These are phyloP conservation scores for Xiphorhynchus erythropygius DNA, from an alignment of 2,797 vertebrate species.

Conservation along the genomic window DNA sequence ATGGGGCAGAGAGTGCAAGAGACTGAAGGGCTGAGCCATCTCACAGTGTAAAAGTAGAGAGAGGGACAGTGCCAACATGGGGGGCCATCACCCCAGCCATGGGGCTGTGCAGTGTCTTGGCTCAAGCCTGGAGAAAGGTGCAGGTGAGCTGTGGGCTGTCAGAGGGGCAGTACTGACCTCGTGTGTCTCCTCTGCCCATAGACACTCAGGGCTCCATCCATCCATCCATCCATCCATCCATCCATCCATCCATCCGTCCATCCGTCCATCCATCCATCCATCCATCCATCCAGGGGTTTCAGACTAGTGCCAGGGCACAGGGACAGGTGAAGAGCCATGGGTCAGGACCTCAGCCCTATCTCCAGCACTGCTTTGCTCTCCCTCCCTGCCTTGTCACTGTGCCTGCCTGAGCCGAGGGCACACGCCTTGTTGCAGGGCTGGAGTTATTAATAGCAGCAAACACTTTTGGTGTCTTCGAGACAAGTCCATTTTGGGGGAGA, in stretches of 20 bases:
- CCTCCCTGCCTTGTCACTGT: not conserved
- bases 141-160: not conserved
- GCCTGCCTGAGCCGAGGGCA: rapidly evolving
- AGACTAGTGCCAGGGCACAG: rapidly evolving
- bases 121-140: not conserved
- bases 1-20: not conserved
- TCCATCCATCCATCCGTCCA: too few species aligned
- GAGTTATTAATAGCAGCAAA: conserved; percentile 14
- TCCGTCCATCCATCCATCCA: too few species aligned
- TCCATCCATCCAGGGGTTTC: not conserved
- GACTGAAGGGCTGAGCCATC: not conserved
- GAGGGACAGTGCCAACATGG: not conserved
- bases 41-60: rapidly evolving
- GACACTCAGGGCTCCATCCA: too few species aligned
- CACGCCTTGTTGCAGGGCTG: rapidly evolving
- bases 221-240: not conserved
- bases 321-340: rapidly evolving
- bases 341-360: not conserved
- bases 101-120: rapidly evolving
- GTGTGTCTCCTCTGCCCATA: not conserved
- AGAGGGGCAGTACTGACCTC: not conserved
- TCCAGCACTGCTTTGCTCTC: not conserved
- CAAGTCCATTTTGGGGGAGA: not conserved
- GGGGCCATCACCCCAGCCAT: rapidly evolving
- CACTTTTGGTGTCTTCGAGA: not conserved